Percentiles rank a stretch among this genome's conserved stretches.
Conservation (phyloP, 2,888 invertebrate species). For the Andrena trimmerana region DNA sequence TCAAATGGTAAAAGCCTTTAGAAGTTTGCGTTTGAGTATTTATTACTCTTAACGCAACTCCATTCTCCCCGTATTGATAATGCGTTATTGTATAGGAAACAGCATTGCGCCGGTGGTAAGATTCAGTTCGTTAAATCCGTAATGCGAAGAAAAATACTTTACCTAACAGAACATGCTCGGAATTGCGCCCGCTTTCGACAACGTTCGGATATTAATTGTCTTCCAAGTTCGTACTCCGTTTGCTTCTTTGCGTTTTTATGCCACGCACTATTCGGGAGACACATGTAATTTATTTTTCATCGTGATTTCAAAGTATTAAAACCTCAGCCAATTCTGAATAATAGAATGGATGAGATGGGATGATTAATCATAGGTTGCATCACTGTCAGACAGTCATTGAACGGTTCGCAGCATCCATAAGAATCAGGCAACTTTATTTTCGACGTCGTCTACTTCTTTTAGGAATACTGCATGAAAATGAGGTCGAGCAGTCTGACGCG, state of each 20-base stretch:
- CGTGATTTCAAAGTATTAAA: neutral
- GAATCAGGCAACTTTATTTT: slow-evolving; percentile 8
- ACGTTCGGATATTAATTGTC: neutral
- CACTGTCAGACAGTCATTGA: slow-evolving; percentile 8
- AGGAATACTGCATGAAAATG: slow-evolving; percentile 6
- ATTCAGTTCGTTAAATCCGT: neutral
- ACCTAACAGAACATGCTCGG: neutral
- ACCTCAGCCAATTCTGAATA: neutral
- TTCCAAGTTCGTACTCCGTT: neutral
- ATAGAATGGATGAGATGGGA: neutral
- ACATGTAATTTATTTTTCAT: neutral
- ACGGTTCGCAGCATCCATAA: neutral
- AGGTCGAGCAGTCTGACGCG: slow-evolving; percentile 28
- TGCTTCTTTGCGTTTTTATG: neutral
- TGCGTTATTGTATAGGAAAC: neutral
- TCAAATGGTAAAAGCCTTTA: slow-evolving; percentile 29
- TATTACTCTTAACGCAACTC: slow-evolving; percentile 32
- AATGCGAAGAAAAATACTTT: neutral
- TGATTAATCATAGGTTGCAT: neutral
- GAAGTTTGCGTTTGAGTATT: slow-evolving; percentile 27
- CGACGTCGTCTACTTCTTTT: slow-evolving; percentile 23
- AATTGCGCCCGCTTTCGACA: neutral
- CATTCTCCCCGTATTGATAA: neutral
- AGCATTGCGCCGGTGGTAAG: neutral
- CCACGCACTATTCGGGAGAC: neutral